Conservation (phyloP, 2,888 invertebrate genomes). For the Lepidochrysops patricia region DNA sequence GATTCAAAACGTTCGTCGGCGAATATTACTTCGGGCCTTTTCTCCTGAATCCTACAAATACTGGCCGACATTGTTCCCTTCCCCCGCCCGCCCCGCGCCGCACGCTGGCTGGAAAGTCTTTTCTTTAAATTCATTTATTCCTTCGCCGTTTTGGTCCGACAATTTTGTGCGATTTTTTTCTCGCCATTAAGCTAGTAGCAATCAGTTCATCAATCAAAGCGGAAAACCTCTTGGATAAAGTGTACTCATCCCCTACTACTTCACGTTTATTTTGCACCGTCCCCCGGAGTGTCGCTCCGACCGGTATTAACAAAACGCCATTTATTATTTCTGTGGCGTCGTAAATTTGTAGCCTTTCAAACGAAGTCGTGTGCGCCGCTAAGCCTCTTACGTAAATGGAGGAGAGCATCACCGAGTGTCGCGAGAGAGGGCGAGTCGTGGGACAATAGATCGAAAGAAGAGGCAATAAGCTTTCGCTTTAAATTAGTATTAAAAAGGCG, state of each 20-base stretch:
- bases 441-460: not conserved
- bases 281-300: not conserved
- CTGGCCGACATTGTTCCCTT: constrained; percentile 6
- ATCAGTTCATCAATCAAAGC: not conserved
- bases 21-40: not conserved
- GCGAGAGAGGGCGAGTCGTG: not conserved
- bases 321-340: not conserved
- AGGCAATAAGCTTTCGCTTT: too few relatives aligned
- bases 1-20: not conserved
- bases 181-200: not conserved
- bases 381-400: not conserved
- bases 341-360: not conserved
- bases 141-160: not conserved
- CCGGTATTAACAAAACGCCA: not conserved
- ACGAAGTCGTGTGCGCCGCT: not conserved
- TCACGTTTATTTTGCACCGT: not conserved
- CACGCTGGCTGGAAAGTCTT: not conserved
- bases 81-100: too few relatives aligned
- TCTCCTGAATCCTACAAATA: not conserved
- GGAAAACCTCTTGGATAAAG: not conserved
- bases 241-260: not conserved
- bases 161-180: not conserved
- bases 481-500: too few relatives aligned
- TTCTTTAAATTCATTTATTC: constrained; percentile 7
- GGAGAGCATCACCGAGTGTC: not conserved